These are phyloP conservation scores for Panulirus ornatus DNA, from an alignment of 1,140 invertebrate genomes.

Conservation along the genomic window DNA sequence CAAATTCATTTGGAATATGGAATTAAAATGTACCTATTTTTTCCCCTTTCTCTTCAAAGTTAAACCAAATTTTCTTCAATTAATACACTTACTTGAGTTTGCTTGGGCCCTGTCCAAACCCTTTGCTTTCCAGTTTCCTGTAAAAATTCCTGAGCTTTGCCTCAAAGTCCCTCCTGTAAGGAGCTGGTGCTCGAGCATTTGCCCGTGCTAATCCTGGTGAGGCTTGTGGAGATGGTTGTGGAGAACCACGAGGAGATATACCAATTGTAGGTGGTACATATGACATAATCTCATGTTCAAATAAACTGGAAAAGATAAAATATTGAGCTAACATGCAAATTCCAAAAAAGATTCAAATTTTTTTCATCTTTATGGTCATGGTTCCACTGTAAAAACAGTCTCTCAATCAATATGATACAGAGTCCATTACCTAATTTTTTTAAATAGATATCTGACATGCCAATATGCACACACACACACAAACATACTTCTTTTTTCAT, in stretches of 20 bases:
- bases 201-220: conserved; percentile 87
- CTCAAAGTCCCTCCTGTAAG: conserved; percentile 95
- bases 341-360: not conserved
- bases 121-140: conserved; percentile 95
- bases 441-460: too few relatives aligned
- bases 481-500: too few relatives aligned
- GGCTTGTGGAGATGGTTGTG: conserved; percentile 87
- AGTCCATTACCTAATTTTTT: too few relatives aligned
- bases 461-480: too few relatives aligned
- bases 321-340: not conserved
- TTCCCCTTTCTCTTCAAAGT: too few relatives aligned
- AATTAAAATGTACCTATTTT: too few relatives aligned
- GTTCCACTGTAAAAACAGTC: too few relatives aligned
- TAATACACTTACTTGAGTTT: conserved; percentile 92
- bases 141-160: conserved; percentile 97
- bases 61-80: too few relatives aligned
- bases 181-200: conserved; percentile 88
- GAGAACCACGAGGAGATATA: conserved; percentile 82
- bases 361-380: too few relatives aligned
- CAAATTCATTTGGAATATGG: too few relatives aligned
- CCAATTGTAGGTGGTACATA: conserved; percentile 87
- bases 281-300: conserved; percentile 98
- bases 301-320: conserved; percentile 86
- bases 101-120: conserved; percentile 96
- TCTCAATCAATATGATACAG: too few relatives aligned